Conservation (phyloP, 2,888 invertebrate species). For the Linyphia triangularis region DNA sequence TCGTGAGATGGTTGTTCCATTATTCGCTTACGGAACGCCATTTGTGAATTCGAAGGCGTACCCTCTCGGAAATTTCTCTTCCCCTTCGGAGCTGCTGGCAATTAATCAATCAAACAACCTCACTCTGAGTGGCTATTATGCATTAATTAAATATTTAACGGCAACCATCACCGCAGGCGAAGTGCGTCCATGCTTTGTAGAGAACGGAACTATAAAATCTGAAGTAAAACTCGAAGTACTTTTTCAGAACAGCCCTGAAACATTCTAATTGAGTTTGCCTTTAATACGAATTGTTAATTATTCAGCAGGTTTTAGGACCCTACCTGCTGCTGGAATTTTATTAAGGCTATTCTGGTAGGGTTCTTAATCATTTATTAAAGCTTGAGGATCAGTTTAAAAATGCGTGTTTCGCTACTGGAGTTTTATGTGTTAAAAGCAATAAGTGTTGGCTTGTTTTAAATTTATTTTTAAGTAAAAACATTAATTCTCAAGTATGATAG, state of each 20-base stretch:
- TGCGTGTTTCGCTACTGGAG: too few species aligned
- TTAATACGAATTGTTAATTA: constrained; percentile 18
- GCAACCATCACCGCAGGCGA: constrained; percentile 37
- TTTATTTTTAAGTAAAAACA: too few species aligned
- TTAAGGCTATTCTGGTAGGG: too few species aligned
- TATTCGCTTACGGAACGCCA: constrained; percentile 2
- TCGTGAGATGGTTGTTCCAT: constrained; percentile 18
- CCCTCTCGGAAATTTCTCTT: neutral
- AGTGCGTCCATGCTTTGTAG: neutral
- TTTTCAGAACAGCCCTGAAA: constrained; percentile 9
- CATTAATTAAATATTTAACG: constrained; percentile 66
- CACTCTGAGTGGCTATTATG: constrained; percentile 54
- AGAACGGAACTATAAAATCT: constrained; percentile 14
- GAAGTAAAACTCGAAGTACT: neutral
- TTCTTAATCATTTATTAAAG: too few species aligned
- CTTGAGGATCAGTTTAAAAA: too few species aligned
- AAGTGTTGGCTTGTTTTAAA: too few species aligned
- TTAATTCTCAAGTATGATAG: too few species aligned
- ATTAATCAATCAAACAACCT: constrained; percentile 58
- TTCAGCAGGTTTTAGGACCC: neutral
- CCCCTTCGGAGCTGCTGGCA: neutral
- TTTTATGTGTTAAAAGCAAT: too few species aligned
- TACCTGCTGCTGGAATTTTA: too few species aligned
- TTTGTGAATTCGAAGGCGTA: constrained; percentile 36
- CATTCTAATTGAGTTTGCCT: neutral